phyloP scores from a whole-genome alignment of 2,888 invertebrate species.

The Campopleginae sp. region DNA sequence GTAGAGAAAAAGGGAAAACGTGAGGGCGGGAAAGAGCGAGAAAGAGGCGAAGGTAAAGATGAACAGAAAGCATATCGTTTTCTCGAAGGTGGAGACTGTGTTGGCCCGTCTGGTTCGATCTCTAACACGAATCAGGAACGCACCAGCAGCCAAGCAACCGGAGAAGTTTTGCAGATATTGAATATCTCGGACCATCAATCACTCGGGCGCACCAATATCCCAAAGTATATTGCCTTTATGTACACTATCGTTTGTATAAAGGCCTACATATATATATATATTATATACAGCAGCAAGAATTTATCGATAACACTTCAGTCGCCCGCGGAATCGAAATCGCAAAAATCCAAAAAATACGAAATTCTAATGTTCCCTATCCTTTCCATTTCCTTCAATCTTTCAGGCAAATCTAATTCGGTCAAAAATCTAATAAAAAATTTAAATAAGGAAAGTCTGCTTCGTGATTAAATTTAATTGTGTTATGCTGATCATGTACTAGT shows the following conservation, averaged over 20 bases:
- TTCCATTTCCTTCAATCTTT: background rate
- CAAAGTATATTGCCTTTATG: conserved; percentile 80
- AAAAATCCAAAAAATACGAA: conserved; percentile 3
- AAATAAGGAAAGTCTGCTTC: background rate
- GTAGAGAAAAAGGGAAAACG: background rate
- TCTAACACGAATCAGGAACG: conserved; percentile 46
- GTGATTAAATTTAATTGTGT: background rate
- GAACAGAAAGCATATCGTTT: conserved; percentile 26
- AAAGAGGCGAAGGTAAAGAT: conserved; percentile 2
- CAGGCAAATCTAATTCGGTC: background rate
- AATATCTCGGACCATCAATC: conserved; percentile 83
- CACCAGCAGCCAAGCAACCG: conserved; percentile 45
- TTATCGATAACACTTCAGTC: conserved; percentile 65
- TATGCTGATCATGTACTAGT: background rate
- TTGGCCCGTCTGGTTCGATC: conserved; percentile 56
- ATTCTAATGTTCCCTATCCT: background rate
- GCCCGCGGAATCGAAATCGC: conserved; percentile 3
- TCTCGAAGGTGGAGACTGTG: conserved; percentile 34
- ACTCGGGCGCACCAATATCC: conserved; percentile 80
- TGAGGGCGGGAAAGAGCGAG: conserved; percentile 9
- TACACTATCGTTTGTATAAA: conserved; percentile 56
- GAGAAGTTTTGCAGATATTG: conserved; percentile 81
- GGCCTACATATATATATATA: conserved; percentile 40
- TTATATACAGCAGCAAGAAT: conserved; percentile 47
- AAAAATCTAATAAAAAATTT: no score